Evolutionary conservation across 1,140 invertebrate genomes (phyloP).

Genomic region (Zaprionus lachaisei): DNA sequence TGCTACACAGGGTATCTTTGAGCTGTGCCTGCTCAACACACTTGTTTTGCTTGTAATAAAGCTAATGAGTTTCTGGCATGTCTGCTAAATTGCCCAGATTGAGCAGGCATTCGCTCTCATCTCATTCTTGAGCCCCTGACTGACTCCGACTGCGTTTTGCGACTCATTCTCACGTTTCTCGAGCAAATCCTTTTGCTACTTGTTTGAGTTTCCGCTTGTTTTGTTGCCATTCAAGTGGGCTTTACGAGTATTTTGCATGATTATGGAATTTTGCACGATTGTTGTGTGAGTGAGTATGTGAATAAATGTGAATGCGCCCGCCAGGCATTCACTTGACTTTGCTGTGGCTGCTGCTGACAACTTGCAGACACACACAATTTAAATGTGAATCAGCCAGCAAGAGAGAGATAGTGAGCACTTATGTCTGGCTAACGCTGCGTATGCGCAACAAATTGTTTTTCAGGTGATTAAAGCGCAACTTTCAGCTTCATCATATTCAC

Average conservation of each 20-base stretch:
- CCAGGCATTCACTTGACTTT: constrained; percentile 29
- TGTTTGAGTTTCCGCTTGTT: constrained; percentile 34
- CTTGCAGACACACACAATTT: constrained; percentile 6
- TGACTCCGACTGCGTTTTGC: constrained; percentile 13
- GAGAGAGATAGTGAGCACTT: background rate
- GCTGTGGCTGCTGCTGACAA: constrained; percentile 17
- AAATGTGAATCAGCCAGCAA: background rate
- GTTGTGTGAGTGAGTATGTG: constrained; percentile 22
- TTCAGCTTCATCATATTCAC: constrained; percentile 56
- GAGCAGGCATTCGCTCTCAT: background rate
- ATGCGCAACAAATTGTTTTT: constrained; percentile 61
- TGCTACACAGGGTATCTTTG: background rate
- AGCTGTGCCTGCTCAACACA: background rate
- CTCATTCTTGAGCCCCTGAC: background rate
- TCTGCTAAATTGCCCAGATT: constrained; percentile 36
- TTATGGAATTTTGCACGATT: constrained; percentile 48
- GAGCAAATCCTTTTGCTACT: constrained; percentile 22
- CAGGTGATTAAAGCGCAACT: constrained; percentile 7
- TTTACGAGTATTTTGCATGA: constrained; percentile 54
- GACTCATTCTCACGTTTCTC: background rate
- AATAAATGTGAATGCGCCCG: constrained; percentile 22
- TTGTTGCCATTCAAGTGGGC: constrained; percentile 53
- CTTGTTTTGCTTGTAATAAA: constrained; percentile 48
- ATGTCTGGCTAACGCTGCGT: constrained; percentile 6
- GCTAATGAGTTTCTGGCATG: constrained; percentile 76